A percentile compares a stretch with the other conserved stretches of the same genome.
Evolutionary conservation across 2,888 invertebrate species (phyloP).

Genomic region (Conchocele bisecta): DNA sequence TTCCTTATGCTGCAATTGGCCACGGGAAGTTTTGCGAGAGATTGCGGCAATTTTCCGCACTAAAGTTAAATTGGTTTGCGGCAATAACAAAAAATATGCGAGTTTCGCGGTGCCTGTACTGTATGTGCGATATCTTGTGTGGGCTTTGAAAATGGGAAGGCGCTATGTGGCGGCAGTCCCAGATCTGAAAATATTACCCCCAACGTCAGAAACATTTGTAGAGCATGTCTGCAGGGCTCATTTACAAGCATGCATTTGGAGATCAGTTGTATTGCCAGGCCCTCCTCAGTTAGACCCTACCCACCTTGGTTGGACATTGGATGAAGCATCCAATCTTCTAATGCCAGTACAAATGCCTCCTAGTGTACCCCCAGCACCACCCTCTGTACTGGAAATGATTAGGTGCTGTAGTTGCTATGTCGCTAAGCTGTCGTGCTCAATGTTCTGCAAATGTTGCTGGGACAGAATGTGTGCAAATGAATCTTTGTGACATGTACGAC

Average conservation of each 20-base stretch:
- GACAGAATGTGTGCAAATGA: too few species aligned
- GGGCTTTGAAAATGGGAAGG: background rate
- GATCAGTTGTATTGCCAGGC: background rate
- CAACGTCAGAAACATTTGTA: background rate
- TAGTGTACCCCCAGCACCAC: background rate
- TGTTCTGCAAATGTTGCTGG: too few species aligned
- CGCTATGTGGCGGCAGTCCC: too few species aligned
- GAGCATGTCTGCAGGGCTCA: constrained; percentile 3
- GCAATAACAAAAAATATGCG: too few species aligned
- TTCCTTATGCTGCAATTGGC: too few species aligned
- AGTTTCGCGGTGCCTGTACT: too few species aligned
- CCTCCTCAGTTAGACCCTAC: background rate
- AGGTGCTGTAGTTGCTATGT: too few species aligned
- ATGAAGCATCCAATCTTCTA: background rate
- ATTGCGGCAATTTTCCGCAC: too few species aligned
- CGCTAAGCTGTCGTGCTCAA: too few species aligned
- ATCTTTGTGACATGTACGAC: too few species aligned
- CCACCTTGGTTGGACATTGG: background rate
- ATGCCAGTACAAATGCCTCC: background rate
- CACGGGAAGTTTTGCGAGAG: too few species aligned
- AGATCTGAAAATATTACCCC: background rate
- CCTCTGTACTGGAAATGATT: background rate
- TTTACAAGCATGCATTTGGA: constrained; percentile 1
- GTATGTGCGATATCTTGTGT: constrained; percentile 4
- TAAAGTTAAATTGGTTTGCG: too few species aligned